Percentiles rank a stretch among this genome's conserved stretches.
phyloP scores from a whole-genome alignment of 2,888 invertebrate genomes.

The Drosophila melanosoma region DNA sequence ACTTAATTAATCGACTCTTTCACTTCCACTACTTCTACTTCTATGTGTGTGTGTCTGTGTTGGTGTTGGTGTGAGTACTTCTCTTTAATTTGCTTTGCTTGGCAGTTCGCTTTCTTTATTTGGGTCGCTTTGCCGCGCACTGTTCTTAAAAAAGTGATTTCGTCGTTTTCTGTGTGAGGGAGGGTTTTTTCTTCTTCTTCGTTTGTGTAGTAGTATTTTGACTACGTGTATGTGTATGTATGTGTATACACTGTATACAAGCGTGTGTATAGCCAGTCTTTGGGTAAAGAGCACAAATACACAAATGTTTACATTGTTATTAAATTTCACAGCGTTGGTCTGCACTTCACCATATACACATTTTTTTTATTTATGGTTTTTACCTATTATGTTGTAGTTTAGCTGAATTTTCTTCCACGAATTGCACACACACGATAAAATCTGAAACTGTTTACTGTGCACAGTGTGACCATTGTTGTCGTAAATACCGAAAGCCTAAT shows the following conservation, averaged over 20 bases:
- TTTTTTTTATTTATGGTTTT: conserved; percentile 10
- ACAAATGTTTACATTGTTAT: conserved; percentile 30
- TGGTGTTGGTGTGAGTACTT: conserved; percentile 26
- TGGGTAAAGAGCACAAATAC: conserved; percentile 3
- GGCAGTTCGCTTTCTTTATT: conserved; percentile 69
- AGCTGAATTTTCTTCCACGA: conserved; percentile 62
- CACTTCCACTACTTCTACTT: conserved; percentile 14
- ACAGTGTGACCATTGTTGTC: conserved; percentile 38
- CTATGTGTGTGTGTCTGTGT: conserved; percentile 9
- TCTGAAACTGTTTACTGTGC: conserved; percentile 70
- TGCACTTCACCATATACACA: conserved; percentile 22
- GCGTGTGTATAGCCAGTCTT: conserved; percentile 39
- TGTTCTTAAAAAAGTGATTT: conserved; percentile 52
- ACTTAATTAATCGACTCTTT: conserved; percentile 63
- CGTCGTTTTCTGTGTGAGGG: conserved; percentile 42
- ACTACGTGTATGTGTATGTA: conserved; percentile 56
- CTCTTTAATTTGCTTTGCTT: conserved; percentile 53
- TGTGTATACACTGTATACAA: conserved; percentile 35
- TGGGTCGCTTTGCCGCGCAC: conserved; percentile 71
- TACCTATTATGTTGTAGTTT: conserved; percentile 26
- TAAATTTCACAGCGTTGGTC: conserved; percentile 1
- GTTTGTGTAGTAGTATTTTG: conserved; percentile 68
- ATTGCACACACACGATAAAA: conserved; percentile 68
- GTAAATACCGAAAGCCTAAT: conserved; percentile 46
- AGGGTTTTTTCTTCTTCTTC: conserved; percentile 35